A percentile compares a stretch with the other conserved stretches of the same genome.
These are phyloP conservation scores for Gymnosoma rotundatum DNA, from an alignment of 2,888 invertebrate species.

Conservation along the genomic window DNA sequence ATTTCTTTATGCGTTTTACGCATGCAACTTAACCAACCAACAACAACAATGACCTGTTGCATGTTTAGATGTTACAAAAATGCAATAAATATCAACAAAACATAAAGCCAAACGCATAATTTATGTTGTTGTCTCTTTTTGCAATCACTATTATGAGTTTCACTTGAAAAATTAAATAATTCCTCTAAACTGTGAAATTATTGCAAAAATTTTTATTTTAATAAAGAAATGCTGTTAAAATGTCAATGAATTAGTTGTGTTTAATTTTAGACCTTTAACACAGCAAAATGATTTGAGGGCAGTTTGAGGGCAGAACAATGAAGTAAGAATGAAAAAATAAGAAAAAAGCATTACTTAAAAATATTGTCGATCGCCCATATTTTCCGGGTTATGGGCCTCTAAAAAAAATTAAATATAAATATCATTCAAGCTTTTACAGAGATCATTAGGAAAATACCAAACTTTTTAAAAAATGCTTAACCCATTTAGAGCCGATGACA, in stretches of 20 bases:
- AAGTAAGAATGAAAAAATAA: no score
- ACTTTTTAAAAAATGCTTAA: no score
- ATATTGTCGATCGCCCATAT: no score
- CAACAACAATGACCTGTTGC: slow-evolving; percentile 50
- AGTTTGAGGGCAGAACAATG: no score
- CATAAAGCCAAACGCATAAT: slow-evolving; percentile 37
- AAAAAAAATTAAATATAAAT: no score
- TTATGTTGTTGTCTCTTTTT: background rate
- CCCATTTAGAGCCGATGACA: no score
- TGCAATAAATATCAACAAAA: slow-evolving; percentile 7
- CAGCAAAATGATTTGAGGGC: background rate
- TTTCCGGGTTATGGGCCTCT: no score
- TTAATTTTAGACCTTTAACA: slow-evolving; percentile 46
- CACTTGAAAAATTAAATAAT: slow-evolving; percentile 67
- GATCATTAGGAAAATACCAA: no score
- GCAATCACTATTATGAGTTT: slow-evolving; percentile 62
- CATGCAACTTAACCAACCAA: slow-evolving; percentile 46
- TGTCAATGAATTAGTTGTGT: slow-evolving; percentile 37
- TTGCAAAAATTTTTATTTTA: slow-evolving; percentile 43
- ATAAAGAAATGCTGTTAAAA: slow-evolving; percentile 57
- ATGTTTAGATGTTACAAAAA: slow-evolving; percentile 19
- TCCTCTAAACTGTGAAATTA: slow-evolving; percentile 53
- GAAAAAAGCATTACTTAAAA: no score
- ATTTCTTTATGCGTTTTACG: slow-evolving; percentile 59
- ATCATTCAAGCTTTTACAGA: no score